phyloP scores from a whole-genome alignment of 2,888 invertebrate species.

The Pammene aurita region DNA sequence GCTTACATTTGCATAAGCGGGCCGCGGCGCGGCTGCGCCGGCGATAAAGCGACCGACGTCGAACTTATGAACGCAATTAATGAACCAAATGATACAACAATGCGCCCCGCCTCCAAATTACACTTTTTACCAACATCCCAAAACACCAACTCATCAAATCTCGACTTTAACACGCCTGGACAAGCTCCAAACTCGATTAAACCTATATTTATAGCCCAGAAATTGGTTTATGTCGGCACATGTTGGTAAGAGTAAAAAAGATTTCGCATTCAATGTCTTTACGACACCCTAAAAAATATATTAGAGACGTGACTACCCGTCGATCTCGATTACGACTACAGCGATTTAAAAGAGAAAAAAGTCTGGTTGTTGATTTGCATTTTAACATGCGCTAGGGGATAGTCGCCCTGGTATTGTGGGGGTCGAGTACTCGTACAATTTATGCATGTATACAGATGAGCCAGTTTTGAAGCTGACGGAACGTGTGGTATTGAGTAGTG shows the following conservation, averaged over 20 bases:
- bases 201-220: conserved; percentile 57
- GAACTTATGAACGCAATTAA: conserved; percentile 79
- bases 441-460: conserved; percentile 24
- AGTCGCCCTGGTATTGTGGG: conserved; percentile 64
- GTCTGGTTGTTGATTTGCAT: conserved; percentile 72
- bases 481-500: conserved; percentile 3
- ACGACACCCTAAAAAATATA: conserved; percentile 69
- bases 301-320: conserved; percentile 71
- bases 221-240: conserved; percentile 61
- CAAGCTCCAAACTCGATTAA: conserved; percentile 71
- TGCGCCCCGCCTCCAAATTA: conserved; percentile 56
- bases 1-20: conserved; percentile 77
- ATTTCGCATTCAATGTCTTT: conserved; percentile 69
- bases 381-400: conserved; percentile 78
- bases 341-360: conserved; percentile 65
- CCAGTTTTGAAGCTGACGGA: not conserved
- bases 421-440: conserved; percentile 41
- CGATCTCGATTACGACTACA: conserved; percentile 64
- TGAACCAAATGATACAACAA: conserved; percentile 74
- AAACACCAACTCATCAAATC: conserved; percentile 43
- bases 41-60: conserved; percentile 71
- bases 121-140: conserved; percentile 57
- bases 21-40: conserved; percentile 62
- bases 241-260: conserved; percentile 73
- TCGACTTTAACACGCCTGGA: conserved; percentile 47